Percentiles rank a stretch among this genome's conserved stretches.
phyloP scores from a whole-genome alignment of 2,888 invertebrate species.

The Lepidochrysops patricia region DNA sequence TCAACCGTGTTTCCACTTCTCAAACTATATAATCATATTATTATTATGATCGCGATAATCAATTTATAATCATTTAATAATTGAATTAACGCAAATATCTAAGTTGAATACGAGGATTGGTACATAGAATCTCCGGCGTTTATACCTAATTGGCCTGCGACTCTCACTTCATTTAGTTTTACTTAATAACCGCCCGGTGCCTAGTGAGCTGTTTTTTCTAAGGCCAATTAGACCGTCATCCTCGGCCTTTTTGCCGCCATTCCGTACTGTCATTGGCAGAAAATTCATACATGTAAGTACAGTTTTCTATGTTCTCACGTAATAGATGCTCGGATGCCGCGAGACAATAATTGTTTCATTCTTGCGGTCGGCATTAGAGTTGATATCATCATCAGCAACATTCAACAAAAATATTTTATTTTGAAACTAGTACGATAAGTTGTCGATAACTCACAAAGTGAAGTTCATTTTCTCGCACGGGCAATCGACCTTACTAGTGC shows the following conservation, averaged over 20 bases:
- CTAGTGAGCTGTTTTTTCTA: constrained; percentile 5
- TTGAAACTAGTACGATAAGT: too few relatives aligned
- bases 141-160: neutral
- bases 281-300: constrained; percentile 8
- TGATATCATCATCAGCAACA: neutral
- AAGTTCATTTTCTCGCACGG: too few relatives aligned
- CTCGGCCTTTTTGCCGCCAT: constrained; percentile 2
- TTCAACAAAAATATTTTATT: neutral
- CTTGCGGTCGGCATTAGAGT: neutral
- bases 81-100: too few relatives aligned
- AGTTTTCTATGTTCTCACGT: constrained; percentile 8
- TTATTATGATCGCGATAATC: too few relatives aligned
- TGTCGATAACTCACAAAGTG: too few relatives aligned
- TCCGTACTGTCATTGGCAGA: constrained; percentile 8
- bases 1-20: too few relatives aligned
- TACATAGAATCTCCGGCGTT: neutral
- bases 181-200: neutral
- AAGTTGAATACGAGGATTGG: neutral
- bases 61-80: too few relatives aligned
- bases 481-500: too few relatives aligned
- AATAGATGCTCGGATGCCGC: neutral
- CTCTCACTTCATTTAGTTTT: constrained; percentile 13
- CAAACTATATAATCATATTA: too few relatives aligned
- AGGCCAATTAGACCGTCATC: neutral
- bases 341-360: neutral